Percentiles rank a stretch among this genome's conserved stretches.
phyloP scores from a whole-genome alignment of 2,888 invertebrate species.

The Cerceris ruficornis region DNA sequence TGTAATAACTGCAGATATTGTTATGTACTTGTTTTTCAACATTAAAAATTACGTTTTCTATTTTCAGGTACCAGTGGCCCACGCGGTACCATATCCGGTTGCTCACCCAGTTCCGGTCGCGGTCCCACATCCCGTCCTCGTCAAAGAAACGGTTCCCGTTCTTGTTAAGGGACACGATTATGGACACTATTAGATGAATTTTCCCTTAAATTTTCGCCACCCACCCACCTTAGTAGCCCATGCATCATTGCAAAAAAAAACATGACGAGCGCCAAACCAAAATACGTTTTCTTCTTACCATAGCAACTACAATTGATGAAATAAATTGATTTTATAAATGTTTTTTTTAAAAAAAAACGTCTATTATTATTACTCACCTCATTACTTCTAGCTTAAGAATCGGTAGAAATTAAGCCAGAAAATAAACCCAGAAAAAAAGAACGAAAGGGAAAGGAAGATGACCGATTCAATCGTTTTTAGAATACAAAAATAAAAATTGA shows the following conservation, averaged over 20 bases:
- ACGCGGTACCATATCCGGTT: conserved; percentile 84
- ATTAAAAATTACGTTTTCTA: conserved; percentile 25
- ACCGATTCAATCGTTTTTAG: too few species aligned
- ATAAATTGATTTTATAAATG: conserved; percentile 77
- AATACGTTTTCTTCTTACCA: conserved; percentile 56
- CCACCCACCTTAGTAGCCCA: conserved; percentile 43
- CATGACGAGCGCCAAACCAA: conserved; percentile 70
- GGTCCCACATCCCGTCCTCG: conserved; percentile 85
- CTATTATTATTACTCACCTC: not conserved
- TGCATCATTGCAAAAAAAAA: conserved; percentile 61
- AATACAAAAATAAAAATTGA: too few species aligned
- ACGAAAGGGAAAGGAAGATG: too few species aligned
- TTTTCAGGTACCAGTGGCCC: conserved; percentile 79
- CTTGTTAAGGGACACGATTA: conserved; percentile 67
- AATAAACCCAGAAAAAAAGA: not conserved
- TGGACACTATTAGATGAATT: conserved; percentile 60
- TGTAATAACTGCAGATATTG: too few species aligned
- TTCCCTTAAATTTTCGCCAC: conserved; percentile 18
- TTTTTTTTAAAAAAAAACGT: conserved; percentile 70
- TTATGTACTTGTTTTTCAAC: too few species aligned
- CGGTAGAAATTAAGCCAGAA: not conserved
- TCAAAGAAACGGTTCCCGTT: conserved; percentile 80
- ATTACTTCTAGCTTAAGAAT: not conserved
- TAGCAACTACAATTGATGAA: conserved; percentile 69
- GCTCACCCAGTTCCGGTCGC: conserved; percentile 83